Percentiles rank a stretch among this genome's conserved stretches.
phyloP scores from a whole-genome alignment of 1,140 invertebrate species.

The Drosophila santomea region DNA sequence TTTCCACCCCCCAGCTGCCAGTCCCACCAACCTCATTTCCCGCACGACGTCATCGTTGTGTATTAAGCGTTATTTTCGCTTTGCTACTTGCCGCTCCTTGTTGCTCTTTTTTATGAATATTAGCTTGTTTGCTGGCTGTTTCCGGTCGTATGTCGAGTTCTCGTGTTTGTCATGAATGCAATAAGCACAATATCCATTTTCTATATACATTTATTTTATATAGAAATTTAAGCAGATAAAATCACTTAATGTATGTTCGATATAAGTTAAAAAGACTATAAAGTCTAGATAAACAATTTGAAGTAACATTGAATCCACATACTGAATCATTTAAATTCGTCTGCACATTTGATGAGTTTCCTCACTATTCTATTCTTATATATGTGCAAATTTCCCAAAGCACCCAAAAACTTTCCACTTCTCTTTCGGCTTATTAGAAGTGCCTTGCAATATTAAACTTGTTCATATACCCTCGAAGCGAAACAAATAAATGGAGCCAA shows the following conservation, averaged over 20 bases:
- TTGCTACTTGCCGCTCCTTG: constrained; percentile 20
- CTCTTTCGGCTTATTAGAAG: constrained; percentile 53
- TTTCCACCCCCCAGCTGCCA: background rate
- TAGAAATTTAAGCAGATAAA: no score
- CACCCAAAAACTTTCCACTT: constrained; percentile 15
- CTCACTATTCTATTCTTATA: no score
- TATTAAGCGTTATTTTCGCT: constrained; percentile 56
- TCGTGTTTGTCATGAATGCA: constrained; percentile 45
- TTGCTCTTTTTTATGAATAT: constrained; percentile 12
- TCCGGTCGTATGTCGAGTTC: constrained; percentile 17
- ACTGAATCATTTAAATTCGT: no score
- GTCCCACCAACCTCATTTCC: constrained; percentile 17
- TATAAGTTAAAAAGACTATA: no score
- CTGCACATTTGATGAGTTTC: no score
- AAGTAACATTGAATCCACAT: no score
- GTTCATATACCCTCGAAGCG: constrained; percentile 34
- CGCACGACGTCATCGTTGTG: constrained; percentile 54
- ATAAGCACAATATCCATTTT: constrained; percentile 42
- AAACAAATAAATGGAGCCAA: constrained; percentile 17
- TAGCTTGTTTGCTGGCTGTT: constrained; percentile 6
- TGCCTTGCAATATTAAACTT: constrained; percentile 54
- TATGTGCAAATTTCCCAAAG: background rate
- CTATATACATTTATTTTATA: background rate
- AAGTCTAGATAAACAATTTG: no score
- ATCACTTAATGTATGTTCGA: no score